Percentiles rank a stretch among this genome's conserved stretches.
Evolutionary conservation across 2,113 vertebrate genomes (phyloP).

Genomic region (Aramus guarauna): DNA sequence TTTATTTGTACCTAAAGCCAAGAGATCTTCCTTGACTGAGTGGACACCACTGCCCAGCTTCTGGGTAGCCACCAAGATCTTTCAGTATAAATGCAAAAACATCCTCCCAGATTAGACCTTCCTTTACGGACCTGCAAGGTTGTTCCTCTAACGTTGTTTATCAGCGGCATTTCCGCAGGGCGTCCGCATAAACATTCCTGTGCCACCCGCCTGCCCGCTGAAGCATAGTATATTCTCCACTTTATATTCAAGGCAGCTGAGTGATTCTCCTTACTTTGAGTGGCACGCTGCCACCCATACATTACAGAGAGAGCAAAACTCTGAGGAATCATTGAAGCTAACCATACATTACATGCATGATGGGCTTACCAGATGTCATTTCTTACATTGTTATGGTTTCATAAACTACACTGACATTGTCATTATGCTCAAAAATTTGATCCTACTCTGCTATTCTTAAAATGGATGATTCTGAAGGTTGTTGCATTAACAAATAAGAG

Average conservation of each 20-base stretch:
- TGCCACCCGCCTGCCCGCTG: neutral
- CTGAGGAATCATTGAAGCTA: slow-evolving; percentile 65
- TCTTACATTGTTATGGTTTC: slow-evolving; percentile 73
- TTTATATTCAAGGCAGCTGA: slow-evolving; percentile 59
- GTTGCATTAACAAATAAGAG: slow-evolving; percentile 1
- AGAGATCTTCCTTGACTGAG: neutral
- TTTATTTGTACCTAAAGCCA: neutral
- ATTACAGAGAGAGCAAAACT: neutral
- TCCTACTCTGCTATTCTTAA: slow-evolving; percentile 4
- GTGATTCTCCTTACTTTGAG: slow-evolving; percentile 50
- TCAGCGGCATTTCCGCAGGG: neutral
- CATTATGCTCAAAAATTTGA: slow-evolving; percentile 71
- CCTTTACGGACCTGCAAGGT: neutral
- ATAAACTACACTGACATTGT: slow-evolving; percentile 75
- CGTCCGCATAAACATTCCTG: slow-evolving; percentile 41
- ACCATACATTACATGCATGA: slow-evolving; percentile 73
- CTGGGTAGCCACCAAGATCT: neutral
- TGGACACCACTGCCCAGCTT: neutral
- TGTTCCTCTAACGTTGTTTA: neutral
- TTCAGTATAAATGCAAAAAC: neutral
- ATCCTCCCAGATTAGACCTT: neutral
- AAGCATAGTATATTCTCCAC: slow-evolving; percentile 17
- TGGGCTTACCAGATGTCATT: slow-evolving; percentile 80
- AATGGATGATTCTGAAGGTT: slow-evolving; percentile 17
- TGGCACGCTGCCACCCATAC: slow-evolving; percentile 57